Base-by-base conservation (phyloP, 1,140 invertebrate genomes). In the Drosophila auraria region DNA sequence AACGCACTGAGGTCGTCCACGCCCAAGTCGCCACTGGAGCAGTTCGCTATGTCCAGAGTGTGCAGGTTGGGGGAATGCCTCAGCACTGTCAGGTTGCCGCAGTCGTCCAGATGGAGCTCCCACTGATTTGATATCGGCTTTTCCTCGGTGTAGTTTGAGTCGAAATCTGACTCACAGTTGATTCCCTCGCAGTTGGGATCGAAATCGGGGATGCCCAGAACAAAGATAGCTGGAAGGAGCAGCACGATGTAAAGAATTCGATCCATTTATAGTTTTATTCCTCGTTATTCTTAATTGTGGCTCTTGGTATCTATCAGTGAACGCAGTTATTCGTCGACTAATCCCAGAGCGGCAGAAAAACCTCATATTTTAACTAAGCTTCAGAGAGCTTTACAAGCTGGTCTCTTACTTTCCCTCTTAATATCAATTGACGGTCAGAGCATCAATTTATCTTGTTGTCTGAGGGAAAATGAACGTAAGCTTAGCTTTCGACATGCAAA, bases 101-200 rank as follows among this genome's bases (percentile, higher is more conserved):
- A 78, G 42, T 90, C 56, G 33, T 49, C 58, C 38, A 91, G 33
- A 15, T 82, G 59, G 9, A 91, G 65, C 49, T 82, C 66, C 40
- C 65, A 57, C 36, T 57, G 54, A 57, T 23, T 38, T 20, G 38
- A 20, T n/a, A 36, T 36, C 6, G 54, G 54, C 33, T 57, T 57
- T 7, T 57, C 54, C n/a, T 40, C 54, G 14, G 54, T 57, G 36
- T 57, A 23, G 36, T 57, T 57, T 57, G 54, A 40, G 36, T 57
- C 36, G 0, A 25, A 8, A 2, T 57, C 54, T 9, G 20, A 6
- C 0, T 40, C 54, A 25, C 54, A 57, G 36, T 5, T 57, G 36
- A 57, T 25, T 15, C 54, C 54, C 8, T 57, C 54, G 54, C 54
- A 57, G 36, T 2, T 57, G 54, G 54, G 36, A 42, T 57, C 54